phyloP scores from a whole-genome alignment of 2,113 vertebrate genomes.

The Oncorhynchus nerka region DNA sequence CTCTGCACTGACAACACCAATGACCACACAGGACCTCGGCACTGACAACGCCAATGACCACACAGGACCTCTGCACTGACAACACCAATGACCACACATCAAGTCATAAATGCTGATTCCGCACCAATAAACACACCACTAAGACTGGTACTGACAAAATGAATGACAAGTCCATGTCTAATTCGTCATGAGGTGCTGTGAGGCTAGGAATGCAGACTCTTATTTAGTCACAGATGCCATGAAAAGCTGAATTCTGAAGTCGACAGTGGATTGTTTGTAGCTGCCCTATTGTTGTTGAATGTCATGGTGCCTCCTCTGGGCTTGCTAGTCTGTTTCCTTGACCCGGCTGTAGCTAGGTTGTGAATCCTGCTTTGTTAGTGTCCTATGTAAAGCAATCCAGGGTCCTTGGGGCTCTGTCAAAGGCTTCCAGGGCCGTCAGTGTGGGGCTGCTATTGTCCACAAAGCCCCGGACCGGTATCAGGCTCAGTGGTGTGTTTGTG shows the following conservation, averaged over 20 bases:
- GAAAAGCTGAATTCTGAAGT: not conserved
- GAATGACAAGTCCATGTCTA: not conserved
- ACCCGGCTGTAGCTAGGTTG: not conserved
- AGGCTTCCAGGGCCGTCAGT: slow-evolving; percentile 11
- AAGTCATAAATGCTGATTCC: not conserved
- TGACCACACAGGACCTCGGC: slow-evolving; percentile 1
- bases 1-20: slow-evolving; percentile 3
- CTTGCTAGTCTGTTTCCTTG: not conserved
- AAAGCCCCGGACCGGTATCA: not conserved
- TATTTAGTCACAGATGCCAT: not conserved
- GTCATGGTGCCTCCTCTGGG: not conserved
- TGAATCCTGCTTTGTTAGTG: too few relatives aligned
- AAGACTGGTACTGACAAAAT: not conserved
- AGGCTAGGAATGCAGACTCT: not conserved
- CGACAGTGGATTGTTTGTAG: not conserved
- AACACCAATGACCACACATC: not conserved
- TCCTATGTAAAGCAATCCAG: not conserved
- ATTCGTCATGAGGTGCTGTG: not conserved
- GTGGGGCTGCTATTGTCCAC: slow-evolving; percentile 24
- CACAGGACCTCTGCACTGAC: not conserved
- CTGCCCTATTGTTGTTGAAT: not conserved
- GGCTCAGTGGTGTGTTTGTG: slow-evolving; percentile 7
- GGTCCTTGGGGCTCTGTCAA: not conserved
- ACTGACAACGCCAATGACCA: too few relatives aligned
- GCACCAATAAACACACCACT: not conserved